Evolutionary conservation across 1,140 invertebrate species (phyloP).

Genomic region (Brachionus paranguensis): DNA sequence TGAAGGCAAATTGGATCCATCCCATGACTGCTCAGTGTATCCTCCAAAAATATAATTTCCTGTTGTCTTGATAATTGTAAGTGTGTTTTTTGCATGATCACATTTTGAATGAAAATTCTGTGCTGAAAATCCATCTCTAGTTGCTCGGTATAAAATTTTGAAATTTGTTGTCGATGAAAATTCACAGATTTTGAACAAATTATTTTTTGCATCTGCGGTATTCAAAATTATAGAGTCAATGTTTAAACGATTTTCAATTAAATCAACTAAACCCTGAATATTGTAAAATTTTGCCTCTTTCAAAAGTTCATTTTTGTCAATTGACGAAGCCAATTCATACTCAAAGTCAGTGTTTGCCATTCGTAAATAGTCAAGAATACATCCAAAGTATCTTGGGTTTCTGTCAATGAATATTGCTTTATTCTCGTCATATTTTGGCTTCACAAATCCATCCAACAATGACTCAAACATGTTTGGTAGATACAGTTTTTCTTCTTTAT

Average conservation of each 20-base stretch:
- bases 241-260: no score
- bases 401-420: conserved; percentile 19
- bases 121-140: neutral
- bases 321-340: neutral
- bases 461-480: neutral
- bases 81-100: neutral
- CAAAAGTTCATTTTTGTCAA: neutral
- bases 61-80: neutral
- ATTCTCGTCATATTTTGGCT: neutral
- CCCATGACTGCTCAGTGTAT: neutral
- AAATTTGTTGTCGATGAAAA: neutral
- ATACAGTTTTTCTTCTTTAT: neutral
- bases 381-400: neutral
- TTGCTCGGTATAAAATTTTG: neutral
- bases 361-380: conserved; percentile 16
- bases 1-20: no score
- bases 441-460: neutral
- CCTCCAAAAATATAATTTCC: neutral
- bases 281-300: conserved; percentile 32
- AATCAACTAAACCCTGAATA: neutral
- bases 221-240: neutral
- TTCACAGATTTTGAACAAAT: neutral
- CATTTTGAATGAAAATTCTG: neutral
- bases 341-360: neutral
- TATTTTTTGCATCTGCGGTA: no score